Base-by-base conservation (phyloP, 2,888 invertebrate species). In the Sthenelais limicola region DNA sequence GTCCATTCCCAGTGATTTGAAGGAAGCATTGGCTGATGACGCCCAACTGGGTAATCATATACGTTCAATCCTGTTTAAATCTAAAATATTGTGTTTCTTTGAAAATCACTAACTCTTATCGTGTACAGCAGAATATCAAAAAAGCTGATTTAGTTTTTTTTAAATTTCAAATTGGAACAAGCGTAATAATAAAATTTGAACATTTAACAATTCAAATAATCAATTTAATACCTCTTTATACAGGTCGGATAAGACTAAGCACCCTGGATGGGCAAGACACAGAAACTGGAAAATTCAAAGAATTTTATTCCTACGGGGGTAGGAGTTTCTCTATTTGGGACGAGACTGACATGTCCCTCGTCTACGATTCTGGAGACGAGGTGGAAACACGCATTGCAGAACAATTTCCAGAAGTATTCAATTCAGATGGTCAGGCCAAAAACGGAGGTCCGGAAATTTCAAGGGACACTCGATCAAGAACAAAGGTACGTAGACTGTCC, bases 361-460 rank as follows among this genome's bases (percentile, higher is more conserved):
- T 68, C 35, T 68, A 68, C 26, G 68, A 68, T 38, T 48, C 48
- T 28, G 24, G 68, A n/a, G 49, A 49, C 24, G 68, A 68, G 12
- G 24, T 68, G 3, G 68, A 68, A 38, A 15, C 15, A 3, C 30
- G 52, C n/a, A 49, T 51, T 33, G 69, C 72, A 3, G 30, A 69
- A 1, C 21, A 58, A 32, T 69, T 72, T 12, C 71, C 74, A 1
- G 68, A 75, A 4, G 35, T 77, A 12, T 78, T 77, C 68, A 76
- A 76, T 62, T 47, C 33, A 26, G 49, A 74, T n/a, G 43, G 18
- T 2, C 21, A 51, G 24, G 26, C n/a, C 7, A 47, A 28, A 4
- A 30, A 52, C 4, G n/a, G 48, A 18, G 38, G 30, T n/a, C 69
- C 72, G 12, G 49, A 18, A 4, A 18, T 28, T 5, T 49, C 58